Evolutionary conservation across 2,797 vertebrate genomes (phyloP), one percentile per base, ranked within the genome.

Genomic region (Octomys mimax): DNA sequence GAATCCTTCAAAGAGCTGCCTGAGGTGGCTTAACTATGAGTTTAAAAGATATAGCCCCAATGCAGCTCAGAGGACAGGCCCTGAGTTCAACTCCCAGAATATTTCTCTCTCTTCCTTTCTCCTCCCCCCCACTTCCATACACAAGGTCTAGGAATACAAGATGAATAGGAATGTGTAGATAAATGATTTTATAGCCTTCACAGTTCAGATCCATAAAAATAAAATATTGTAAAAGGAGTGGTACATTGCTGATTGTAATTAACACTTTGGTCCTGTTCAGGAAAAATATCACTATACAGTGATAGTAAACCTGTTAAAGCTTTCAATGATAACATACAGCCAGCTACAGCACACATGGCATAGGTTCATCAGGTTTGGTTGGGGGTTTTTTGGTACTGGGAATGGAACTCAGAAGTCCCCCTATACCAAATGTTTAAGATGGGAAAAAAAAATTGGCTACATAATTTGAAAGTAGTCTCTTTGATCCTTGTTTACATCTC

Each of bases 401-500:
- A 57, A 57, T 57, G 0, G 14, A 57, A 57, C 54, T 57, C 16
- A 57, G 16, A 57, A 57, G 13, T 16, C 54, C 54, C 52, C 14
- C 80, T 62, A 59, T 54, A 70, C 31, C 66, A 77, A 87, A 92
- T n/a, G 61, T 75, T 92, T 84, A 80, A 80, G 88, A 57, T 26
- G 26, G 36, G 42, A 52, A 14, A 46, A 71, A 87, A 90, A 86
- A 22, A 89, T 9, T 33, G 49, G 62, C 26, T 82, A 92, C 12
- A 39, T 83, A 85, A 96, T 80, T 90, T 92, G 79, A 93, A 33
- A 78, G 70, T 28, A 78, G 13, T 62, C 70, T 54, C 39, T 92
- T 21, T 64, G n/a, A 86, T 84, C 83, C 24, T 78, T 85, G 57
- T 87, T 94, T 89, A 78, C 36, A 79, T 70, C 52, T 83, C 80